Percentiles rank a stretch among this genome's conserved stretches.
These are phyloP conservation scores for Pipistrellus kuhlii DNA, from an alignment of 2,797 vertebrate species.

Conservation along the genomic window DNA sequence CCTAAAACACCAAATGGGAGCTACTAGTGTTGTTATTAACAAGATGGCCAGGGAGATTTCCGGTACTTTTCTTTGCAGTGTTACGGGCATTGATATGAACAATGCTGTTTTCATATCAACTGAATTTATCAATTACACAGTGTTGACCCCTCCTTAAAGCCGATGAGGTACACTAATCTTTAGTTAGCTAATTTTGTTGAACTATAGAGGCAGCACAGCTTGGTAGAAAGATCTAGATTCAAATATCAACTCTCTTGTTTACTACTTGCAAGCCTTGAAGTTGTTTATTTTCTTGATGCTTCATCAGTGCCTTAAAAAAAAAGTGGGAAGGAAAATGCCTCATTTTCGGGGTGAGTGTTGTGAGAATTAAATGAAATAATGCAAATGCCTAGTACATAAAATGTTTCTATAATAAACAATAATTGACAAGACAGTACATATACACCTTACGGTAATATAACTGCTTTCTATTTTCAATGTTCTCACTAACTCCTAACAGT, in stretches of 20 bases:
- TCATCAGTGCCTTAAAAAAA: constrained; percentile 45
- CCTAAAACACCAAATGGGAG: not conserved
- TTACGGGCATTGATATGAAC: not conserved
- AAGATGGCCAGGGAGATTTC: not conserved
- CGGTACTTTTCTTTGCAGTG: constrained; percentile 3
- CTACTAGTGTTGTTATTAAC: not conserved
- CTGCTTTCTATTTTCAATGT: not conserved
- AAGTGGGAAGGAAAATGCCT: constrained; percentile 39
- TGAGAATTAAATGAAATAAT: constrained; percentile 50
- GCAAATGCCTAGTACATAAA: not conserved
- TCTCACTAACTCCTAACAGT: not conserved
- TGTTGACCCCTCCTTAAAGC: not conserved
- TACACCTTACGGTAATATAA: constrained; percentile 4
- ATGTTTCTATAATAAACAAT: not conserved
- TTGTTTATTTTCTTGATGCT: constrained; percentile 31
- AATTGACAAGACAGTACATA: not conserved
- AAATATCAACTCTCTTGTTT: constrained; percentile 54
- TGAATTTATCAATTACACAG: not conserved
- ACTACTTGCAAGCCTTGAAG: constrained; percentile 21
- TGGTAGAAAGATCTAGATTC: constrained; percentile 42
- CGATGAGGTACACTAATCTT: not conserved
- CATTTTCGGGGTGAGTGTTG: not conserved
- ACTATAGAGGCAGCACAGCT: not conserved
- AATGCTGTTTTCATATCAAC: constrained; percentile 7
- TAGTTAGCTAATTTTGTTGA: constrained; percentile 33